phyloP scores from a whole-genome alignment of 2,113 vertebrate genomes.

The Willisornis vidua region DNA sequence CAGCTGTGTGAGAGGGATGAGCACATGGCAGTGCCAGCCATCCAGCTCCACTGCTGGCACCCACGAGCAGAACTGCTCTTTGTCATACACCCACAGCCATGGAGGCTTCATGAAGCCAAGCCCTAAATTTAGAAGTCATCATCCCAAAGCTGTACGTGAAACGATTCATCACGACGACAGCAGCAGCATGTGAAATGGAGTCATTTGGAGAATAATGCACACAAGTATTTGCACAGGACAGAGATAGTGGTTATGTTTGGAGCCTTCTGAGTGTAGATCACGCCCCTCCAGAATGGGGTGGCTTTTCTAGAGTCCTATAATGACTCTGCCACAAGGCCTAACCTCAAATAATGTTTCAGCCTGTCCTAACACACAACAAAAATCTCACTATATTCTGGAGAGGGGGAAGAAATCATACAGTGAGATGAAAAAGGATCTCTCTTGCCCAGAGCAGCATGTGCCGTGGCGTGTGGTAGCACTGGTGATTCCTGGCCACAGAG shows the following conservation, averaged over 20 bases:
- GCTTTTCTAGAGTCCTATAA: neutral
- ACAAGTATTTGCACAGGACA: neutral
- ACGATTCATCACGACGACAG: neutral
- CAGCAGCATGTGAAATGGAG: neutral
- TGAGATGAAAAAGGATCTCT: neutral
- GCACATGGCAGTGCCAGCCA: neutral
- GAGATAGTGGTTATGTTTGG: neutral
- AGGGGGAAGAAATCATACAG: neutral
- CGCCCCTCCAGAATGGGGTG: neutral
- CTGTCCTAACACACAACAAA: neutral
- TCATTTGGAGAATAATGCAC: neutral
- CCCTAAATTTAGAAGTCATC: constrained; percentile 8
- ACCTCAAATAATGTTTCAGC: neutral
- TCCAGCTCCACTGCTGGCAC: neutral
- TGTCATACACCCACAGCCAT: neutral
- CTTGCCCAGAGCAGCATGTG: neutral
- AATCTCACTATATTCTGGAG: neutral
- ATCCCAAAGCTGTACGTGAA: neutral
- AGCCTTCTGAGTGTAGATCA: accelerated
- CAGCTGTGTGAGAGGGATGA: neutral
- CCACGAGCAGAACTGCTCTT: neutral
- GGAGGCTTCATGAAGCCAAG: neutral
- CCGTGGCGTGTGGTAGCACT: accelerated
- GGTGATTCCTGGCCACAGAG: accelerated
- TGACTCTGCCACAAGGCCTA: neutral